Base-by-base conservation (phyloP, 2,888 invertebrate genomes). In the Meganola albula region DNA sequence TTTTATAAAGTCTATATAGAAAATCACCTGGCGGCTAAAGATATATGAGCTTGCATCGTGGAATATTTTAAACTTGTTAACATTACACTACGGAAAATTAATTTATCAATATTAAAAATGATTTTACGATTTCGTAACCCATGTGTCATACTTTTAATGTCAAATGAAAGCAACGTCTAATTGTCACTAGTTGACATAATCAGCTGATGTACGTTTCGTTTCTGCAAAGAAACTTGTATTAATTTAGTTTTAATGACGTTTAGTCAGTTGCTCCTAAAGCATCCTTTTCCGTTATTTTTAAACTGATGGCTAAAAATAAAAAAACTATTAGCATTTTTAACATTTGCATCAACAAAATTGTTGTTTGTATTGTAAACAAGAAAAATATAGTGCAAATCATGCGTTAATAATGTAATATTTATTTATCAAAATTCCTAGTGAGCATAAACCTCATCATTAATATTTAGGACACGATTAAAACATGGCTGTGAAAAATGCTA, bases 401-500 rank as follows among this genome's bases (percentile, higher is more conserved):
- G 7, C 4, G 4, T 5, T 16, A 16, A 16, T 6, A 16, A 16
- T 16, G 16, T 6, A 16, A 16, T 16, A 16, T 16, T 16, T 16
- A 16, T n/a, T n/a, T n/a, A n/a, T n/a, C n/a, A n/a, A n/a, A n/a
- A n/a, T n/a, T n/a, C n/a, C n/a, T n/a, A n/a, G n/a, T n/a, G n/a
- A 16, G 16, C 6, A 16, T 4, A 16, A 6, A 16, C 16, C 23
- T 18, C 25, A 31, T 23, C 32, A 36, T 43, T 36, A 9, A 12
- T 37, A 42, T n/a, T 1, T 42, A 44, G 56, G 48, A 30, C 34
- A 32, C 27, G 39, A 36, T 18, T 22, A 39, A 36, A 34, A 36
- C 36, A 84, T 85, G 83, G 70, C 80, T 10, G 75, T 75, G 13
- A 56, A 66, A n/a, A 74, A 68, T 33, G 72, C 71, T 31, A 76